phyloP scores from a whole-genome alignment of 2,888 invertebrate species.

The Folsomia candida region DNA sequence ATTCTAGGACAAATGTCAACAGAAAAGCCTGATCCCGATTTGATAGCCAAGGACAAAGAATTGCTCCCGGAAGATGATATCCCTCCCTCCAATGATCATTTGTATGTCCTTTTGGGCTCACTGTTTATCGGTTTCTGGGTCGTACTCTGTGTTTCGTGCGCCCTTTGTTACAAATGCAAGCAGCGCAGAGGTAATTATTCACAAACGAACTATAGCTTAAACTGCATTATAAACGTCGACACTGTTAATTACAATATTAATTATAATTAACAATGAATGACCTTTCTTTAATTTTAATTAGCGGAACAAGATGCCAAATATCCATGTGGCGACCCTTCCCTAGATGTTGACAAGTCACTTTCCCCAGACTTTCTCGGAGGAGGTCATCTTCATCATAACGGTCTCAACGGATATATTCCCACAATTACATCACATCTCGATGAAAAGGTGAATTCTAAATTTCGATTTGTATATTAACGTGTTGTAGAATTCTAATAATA shows the following conservation, averaged over 20 bases:
- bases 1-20: slow-evolving; percentile 40
- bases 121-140: slow-evolving; percentile 59
- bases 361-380: neutral
- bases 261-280: too few species aligned
- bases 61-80: slow-evolving; percentile 45
- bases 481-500: neutral
- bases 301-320: slow-evolving; percentile 50
- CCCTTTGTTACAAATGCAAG: slow-evolving; percentile 49
- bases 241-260: too few species aligned
- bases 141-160: slow-evolving; percentile 53
- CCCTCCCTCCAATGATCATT: slow-evolving; percentile 51
- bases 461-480: neutral
- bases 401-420: slow-evolving; percentile 49
- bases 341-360: neutral
- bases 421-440: slow-evolving; percentile 49
- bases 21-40: slow-evolving; percentile 48
- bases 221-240: slow-evolving; percentile 1
- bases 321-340: slow-evolving; percentile 39
- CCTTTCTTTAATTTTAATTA: slow-evolving; percentile 19
- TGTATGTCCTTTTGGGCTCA: slow-evolving; percentile 63
- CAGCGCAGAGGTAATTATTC: slow-evolving; percentile 45
- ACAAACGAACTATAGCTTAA: neutral
- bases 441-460: slow-evolving; percentile 43
- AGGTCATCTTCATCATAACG: slow-evolving; percentile 29
- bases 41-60: slow-evolving; percentile 35